Conservation (phyloP, 1,140 invertebrate species). For the Drosophila eugracilis region DNA sequence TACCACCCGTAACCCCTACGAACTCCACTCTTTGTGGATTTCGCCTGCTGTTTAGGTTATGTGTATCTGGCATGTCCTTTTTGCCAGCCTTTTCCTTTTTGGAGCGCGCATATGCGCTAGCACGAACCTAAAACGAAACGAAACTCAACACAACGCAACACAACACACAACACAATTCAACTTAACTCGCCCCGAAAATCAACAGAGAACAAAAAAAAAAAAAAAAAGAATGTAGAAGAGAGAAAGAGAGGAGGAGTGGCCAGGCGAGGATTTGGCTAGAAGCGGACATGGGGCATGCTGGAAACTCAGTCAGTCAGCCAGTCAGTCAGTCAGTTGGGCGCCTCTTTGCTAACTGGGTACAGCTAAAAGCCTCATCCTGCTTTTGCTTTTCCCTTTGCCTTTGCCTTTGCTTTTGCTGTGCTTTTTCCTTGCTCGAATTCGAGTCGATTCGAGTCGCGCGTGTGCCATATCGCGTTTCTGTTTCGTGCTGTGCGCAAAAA, state of each 20-base stretch:
- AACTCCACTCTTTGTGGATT: constrained; percentile 46
- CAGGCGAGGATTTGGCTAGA: too few species aligned
- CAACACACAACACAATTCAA: constrained; percentile 38
- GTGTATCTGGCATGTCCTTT: constrained; percentile 74
- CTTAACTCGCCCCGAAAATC: constrained; percentile 34
- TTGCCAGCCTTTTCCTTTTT: constrained; percentile 48
- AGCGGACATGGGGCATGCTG: too few species aligned
- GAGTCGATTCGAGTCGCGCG: constrained; percentile 39
- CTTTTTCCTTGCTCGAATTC: constrained; percentile 13
- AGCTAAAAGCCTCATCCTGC: not conserved
- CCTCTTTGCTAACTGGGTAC: constrained; percentile 74
- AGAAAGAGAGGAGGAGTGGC: too few species aligned
- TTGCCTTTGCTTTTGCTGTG: not conserved
- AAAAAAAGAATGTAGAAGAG: too few species aligned
- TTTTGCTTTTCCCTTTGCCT: constrained; percentile 9
- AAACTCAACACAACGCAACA: constrained; percentile 28
- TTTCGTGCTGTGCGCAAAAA: constrained; percentile 75
- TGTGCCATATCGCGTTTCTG: constrained; percentile 67
- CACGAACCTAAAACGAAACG: constrained; percentile 55
- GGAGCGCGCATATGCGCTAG: constrained; percentile 73
- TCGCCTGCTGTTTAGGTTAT: constrained; percentile 66
- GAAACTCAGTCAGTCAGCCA: constrained; percentile 34
- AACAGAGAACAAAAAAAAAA: too few species aligned
- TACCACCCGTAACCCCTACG: too few species aligned
- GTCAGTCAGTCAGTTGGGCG: constrained; percentile 48